phyloP scores from a whole-genome alignment of 92 coral and sea anemone species.

The Phenganax marumi region DNA sequence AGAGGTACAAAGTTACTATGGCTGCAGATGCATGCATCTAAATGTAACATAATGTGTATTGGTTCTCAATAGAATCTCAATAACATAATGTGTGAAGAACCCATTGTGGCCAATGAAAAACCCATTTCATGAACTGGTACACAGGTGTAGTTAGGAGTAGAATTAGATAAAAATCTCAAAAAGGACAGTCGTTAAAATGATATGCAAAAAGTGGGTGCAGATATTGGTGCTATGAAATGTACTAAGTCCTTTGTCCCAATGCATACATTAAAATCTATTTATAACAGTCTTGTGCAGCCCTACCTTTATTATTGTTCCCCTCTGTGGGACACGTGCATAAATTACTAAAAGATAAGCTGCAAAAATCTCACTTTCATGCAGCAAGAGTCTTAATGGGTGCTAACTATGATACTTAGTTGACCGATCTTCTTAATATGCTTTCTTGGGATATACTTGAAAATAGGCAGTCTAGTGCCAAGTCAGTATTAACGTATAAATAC shows the following conservation, averaged over 20 bases:
- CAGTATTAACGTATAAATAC: no score
- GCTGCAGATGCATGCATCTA: slow-evolving; percentile 39
- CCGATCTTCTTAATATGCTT: no score
- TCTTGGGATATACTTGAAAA: no score
- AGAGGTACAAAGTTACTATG: no score
- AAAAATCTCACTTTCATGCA: no score
- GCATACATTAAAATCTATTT: background rate
- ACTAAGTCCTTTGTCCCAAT: background rate
- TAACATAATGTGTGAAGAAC: slow-evolving; percentile 3
- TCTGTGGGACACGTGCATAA: no score
- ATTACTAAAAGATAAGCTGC: no score
- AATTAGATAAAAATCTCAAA: slow-evolving; percentile 1
- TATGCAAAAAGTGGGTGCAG: background rate
- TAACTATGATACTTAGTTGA: no score
- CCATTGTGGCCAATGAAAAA: slow-evolving; percentile 7
- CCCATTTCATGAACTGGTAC: background rate
- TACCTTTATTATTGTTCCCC: background rate
- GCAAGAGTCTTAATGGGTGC: no score
- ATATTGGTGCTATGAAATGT: background rate
- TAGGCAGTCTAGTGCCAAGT: no score
- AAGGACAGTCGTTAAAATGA: background rate
- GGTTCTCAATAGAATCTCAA: slow-evolving; percentile 21
- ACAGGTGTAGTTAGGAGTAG: background rate
- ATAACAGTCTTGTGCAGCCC: slow-evolving; percentile 5
- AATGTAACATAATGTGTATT: slow-evolving; percentile 40